phyloP scores from a whole-genome alignment of 2,113 vertebrate genomes.

The Sterna hirundo region DNA sequence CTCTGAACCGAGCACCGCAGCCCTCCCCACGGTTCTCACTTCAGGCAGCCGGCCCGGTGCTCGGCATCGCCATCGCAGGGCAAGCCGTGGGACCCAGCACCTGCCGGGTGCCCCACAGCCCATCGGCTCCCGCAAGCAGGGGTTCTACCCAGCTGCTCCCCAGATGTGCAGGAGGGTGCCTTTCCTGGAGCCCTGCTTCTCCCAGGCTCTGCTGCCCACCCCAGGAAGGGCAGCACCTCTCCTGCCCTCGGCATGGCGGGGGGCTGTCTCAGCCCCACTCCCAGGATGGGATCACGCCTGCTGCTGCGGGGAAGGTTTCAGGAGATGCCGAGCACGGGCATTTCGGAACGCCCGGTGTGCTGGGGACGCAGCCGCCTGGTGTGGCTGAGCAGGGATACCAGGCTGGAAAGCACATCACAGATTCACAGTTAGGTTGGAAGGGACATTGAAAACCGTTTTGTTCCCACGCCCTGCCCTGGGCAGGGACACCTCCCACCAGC shows the following conservation, averaged over 20 bases:
- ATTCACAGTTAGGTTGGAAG: neutral
- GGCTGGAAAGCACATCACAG: neutral
- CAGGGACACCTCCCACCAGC: neutral
- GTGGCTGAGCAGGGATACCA: neutral
- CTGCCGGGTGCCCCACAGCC: neutral
- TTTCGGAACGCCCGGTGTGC: fast-evolving
- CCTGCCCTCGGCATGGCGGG: fast-evolving
- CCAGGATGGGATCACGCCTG: fast-evolving
- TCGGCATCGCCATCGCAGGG: fast-evolving
- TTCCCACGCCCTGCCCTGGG: neutral
- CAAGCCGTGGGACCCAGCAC: neutral
- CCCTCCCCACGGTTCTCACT: neutral
- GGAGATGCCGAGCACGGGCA: fast-evolving
- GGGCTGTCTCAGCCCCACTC: neutral
- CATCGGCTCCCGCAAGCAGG: neutral
- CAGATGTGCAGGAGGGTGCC: neutral
- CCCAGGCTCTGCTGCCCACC: neutral
- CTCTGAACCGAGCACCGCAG: fast-evolving
- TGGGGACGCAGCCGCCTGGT: fast-evolving
- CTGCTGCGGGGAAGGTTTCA: neutral
- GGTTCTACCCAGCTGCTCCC: neutral
- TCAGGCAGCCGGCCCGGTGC: fast-evolving
- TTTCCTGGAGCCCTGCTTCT: neutral
- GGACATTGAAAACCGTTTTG: neutral
- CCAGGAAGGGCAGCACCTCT: neutral